Base-by-base conservation (phyloP, 2,797 vertebrate genomes). In the Parambassis ranga region DNA sequence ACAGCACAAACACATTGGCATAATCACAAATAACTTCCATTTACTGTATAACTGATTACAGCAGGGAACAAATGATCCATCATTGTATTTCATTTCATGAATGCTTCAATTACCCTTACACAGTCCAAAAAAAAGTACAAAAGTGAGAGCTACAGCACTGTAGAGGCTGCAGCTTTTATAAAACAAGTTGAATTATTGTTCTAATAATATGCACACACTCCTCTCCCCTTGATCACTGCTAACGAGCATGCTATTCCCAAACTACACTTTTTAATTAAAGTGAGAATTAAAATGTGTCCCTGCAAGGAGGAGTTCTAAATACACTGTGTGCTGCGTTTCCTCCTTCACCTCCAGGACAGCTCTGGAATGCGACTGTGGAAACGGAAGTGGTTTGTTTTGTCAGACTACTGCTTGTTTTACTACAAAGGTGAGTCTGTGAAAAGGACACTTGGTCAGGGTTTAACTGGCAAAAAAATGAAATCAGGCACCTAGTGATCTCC, bases 341-440 rank as follows among this genome's bases (percentile, higher is more conserved):
- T 63, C 51, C 28, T 57, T 71, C 31, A 82, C 69, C 90, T 93
- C 64, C 87, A 99, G 98, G 98, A 99, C 91, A 97, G 98, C 85
- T 96, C 98, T 75, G 97, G 97, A 74, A 99, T 99, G 97, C 92
- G 96, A 50, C 92, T 99, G 18, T 99, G 98, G 98, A 99, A 99
- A 77, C 91, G 97, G 67, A 93, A 98, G 67, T 99, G 98, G 98
- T 99, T 99, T 85, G 96, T 98, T 87, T 93, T 99, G 65, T 95
- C 98, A 13, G 98, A 99, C 90, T 96, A 92, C 91, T 99, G 97
- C 90, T 92, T 99, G 78, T 99, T 99, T 92, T 99, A 99, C 87
- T 99, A 99, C 91, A 99, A 99, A 98, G 96, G 96, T 98, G 88
- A 94, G 94, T 90, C 44, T 58, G 13, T 46, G 6, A 59, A 75